phyloP scores from a whole-genome alignment of 2,888 invertebrate species.

The Pachliopta kotzebuea region DNA sequence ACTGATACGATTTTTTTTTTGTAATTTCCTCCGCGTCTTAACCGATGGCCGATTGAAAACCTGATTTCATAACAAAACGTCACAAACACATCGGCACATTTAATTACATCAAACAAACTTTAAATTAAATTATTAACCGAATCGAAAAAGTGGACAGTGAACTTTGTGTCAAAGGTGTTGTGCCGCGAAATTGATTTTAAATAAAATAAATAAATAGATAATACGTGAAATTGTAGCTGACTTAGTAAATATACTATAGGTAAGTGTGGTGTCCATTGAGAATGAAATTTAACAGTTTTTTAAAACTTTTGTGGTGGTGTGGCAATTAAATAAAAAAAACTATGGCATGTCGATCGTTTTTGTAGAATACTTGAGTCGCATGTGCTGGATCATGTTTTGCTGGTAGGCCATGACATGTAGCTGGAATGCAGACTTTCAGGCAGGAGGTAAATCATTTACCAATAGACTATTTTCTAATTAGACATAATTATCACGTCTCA shows the following conservation, averaged over 20 bases:
- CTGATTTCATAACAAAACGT: constrained; percentile 37
- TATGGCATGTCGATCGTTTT: constrained; percentile 58
- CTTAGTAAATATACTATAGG: constrained; percentile 50
- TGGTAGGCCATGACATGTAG: constrained; percentile 35
- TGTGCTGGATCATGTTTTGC: constrained; percentile 53
- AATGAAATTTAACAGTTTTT: constrained; percentile 59
- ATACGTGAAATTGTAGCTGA: constrained; percentile 42
- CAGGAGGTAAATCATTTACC: constrained; percentile 37
- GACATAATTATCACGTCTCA: constrained; percentile 1
- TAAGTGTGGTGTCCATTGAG: constrained; percentile 67
- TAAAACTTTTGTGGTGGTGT: constrained; percentile 67
- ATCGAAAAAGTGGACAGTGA: constrained; percentile 37
- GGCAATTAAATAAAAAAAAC: constrained; percentile 45
- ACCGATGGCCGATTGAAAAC: constrained; percentile 38
- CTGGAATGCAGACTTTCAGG: constrained; percentile 42
- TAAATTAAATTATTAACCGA: too few species aligned
- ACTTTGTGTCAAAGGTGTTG: constrained; percentile 33
- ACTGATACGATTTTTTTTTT: constrained; percentile 67
- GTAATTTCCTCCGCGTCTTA: constrained; percentile 41
- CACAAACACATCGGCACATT: too few species aligned
- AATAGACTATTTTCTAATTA: constrained; percentile 31
- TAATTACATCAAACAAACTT: too few species aligned
- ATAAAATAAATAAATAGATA: constrained; percentile 10
- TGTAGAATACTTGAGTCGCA: constrained; percentile 55
- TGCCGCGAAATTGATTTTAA: constrained; percentile 31